Evolutionary conservation across 2,113 vertebrate genomes (phyloP).

Genomic region (Macrotus californicus): DNA sequence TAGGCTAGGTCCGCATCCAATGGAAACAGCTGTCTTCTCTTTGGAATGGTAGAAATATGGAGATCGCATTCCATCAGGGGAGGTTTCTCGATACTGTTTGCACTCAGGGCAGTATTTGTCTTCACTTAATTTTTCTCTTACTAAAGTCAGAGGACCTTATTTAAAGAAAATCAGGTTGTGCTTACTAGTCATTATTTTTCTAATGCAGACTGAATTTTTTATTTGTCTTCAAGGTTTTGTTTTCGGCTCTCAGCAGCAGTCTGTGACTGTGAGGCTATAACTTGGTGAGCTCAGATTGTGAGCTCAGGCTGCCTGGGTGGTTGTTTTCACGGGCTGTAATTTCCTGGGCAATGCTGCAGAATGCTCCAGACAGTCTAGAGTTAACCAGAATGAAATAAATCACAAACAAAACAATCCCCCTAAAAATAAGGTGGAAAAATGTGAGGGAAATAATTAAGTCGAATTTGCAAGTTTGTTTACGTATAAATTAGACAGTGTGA

Average conservation of each 20-base stretch:
- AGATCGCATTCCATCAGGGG: neutral
- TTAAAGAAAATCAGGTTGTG: neutral
- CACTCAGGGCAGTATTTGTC: neutral
- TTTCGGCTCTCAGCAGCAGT: neutral
- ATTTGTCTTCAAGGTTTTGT: neutral
- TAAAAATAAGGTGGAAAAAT: neutral
- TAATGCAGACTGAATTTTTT: neutral
- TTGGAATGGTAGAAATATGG: neutral
- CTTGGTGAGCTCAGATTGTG: neutral
- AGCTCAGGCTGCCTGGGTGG: neutral
- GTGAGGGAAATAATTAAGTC: constrained; percentile 38
- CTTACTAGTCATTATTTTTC: constrained; percentile 5
- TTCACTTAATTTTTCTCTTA: neutral
- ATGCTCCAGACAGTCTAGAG: constrained; percentile 17
- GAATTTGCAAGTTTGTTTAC: constrained; percentile 48
- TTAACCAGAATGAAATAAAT: constrained; percentile 31
- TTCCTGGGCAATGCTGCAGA: neutral
- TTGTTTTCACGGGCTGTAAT: neutral
- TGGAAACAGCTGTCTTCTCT: neutral
- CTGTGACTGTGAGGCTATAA: neutral
- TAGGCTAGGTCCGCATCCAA: neutral
- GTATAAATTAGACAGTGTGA: constrained; percentile 38
- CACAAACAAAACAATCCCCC: neutral
- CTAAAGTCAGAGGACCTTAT: no score
- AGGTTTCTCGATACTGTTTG: neutral